Conservation (phyloP, 2,888 invertebrate species). For the Habroteleia sp. region DNA sequence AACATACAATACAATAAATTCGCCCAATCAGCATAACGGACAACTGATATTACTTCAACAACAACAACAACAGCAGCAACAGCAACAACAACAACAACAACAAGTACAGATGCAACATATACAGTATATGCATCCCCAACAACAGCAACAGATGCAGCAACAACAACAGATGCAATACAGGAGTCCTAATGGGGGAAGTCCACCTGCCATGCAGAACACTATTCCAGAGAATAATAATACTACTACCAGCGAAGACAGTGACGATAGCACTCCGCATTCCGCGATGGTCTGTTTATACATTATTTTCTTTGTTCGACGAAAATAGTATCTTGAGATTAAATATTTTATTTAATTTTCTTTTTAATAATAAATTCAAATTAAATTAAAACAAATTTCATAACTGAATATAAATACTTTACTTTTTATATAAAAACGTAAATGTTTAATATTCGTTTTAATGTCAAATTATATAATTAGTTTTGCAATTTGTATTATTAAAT, state of each 20-base stretch:
- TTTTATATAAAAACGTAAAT: too few relatives aligned
- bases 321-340: too few relatives aligned
- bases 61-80: slow-evolving; percentile 74
- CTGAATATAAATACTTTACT: too few relatives aligned
- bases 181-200: slow-evolving; percentile 85
- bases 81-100: slow-evolving; percentile 75
- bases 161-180: slow-evolving; percentile 81
- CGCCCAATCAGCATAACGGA: slow-evolving; percentile 84
- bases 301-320: slow-evolving; percentile 5
- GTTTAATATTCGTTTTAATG: too few relatives aligned
- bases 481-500: too few relatives aligned
- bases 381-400: too few relatives aligned
- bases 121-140: slow-evolving; percentile 76
- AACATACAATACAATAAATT: slow-evolving; percentile 84
- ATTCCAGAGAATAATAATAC: slow-evolving; percentile 83
- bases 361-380: too few relatives aligned
- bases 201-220: slow-evolving; percentile 81
- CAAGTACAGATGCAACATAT: slow-evolving; percentile 75
- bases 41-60: slow-evolving; percentile 82
- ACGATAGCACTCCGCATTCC: slow-evolving; percentile 89
- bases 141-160: slow-evolving; percentile 74
- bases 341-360: too few relatives aligned
- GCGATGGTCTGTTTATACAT: slow-evolving; percentile 82
- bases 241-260: slow-evolving; percentile 93
- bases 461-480: too few relatives aligned